Evolutionary conservation across 2,113 vertebrate genomes (phyloP), one percentile per base, ranked within the genome.

Genomic region (Alouatta palliata): DNA sequence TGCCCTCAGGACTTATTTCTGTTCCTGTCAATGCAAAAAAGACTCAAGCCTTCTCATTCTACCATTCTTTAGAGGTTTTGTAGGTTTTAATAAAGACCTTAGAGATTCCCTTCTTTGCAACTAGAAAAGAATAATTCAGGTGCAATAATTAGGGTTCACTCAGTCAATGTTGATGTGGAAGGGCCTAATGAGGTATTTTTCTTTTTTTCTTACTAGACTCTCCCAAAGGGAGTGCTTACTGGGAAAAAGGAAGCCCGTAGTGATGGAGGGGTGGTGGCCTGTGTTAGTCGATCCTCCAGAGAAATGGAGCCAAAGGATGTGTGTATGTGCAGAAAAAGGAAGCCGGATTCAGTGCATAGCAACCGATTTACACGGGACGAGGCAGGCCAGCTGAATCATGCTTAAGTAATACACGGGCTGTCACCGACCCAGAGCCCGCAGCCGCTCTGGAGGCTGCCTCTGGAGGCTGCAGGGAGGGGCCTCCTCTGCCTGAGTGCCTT

Each of bases 21-120:
- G 64, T 35, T 87, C 76, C 80, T 43, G 84, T 79, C 83, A n/a
- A 12, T 68, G 90, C 80, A 85, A 71, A 85, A 49, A 23, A 91
- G 87, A 80, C 61, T 71, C 83, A n/a, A 8, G 61, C 45, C 86
- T 97, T 97, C 87, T 94, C 88, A 89, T 91, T 95, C 96, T 61
- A 76, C 95, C 58, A 3, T 97, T 98, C 97, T 88, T 98, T 91
- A 91, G 97, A 96, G 61, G 95, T 95, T 96, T 61, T 73, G 90
- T 97, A 76, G 94, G 96, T 98, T 98, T 98, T 98, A 98, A 98
- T 98, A 98, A 98, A 98, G 98, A 95, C 98, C 98, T 97, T 95
- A 91, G 98, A 98, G 98, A 98, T 94, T 98, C 95, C 83, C 93
- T 79, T 75, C 58, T 85, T 81, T 82, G 92, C 32, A 86, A 95